Base-by-base conservation (phyloP, 2,797 vertebrate species). In the Lithobates pipiens region DNA sequence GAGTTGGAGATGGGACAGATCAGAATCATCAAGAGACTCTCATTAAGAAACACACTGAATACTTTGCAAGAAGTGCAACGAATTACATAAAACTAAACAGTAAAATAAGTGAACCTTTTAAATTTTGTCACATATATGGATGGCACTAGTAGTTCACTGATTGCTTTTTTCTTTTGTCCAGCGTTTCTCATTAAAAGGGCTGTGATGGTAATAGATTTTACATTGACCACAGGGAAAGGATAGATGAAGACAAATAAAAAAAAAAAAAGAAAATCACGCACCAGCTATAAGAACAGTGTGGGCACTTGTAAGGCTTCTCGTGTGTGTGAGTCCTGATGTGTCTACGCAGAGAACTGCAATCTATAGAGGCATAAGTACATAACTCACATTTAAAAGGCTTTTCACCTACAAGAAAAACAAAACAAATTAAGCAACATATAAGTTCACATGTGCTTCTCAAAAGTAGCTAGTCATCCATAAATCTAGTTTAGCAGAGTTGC, bases 331-430 rank as follows among this genome's bases (percentile, higher is more conserved):
- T 94, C 6, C 89, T 80, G 13, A 86, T 86, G 88, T 94, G 94
- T 76, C 89, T 36, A 4, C 90, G 89, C 69, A 95, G 89, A 70
- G 94, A 95, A 88, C 92, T 95, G 88, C 92, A 89, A 82, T 95
- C 95, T 2, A 94, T 93, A 9, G 93, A 96, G 0, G 93, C 90
- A 0, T 94, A 95, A 0, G 93, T 81, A 90, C 95, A 95, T 88
- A 92, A 29, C 13, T 90, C 68, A 78, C 92, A 94, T 80, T 90
- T 93, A 90, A 92, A 94, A 2, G 94, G 93, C 77, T 92, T 95
- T 90, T 96, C 87, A 11, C 95, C 96, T 95, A 89, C 0, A 46
- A 42, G 34, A 88, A 18, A 32, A 29, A 54, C 15, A 68, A 76
- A 63, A 57, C 8, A 7, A 8, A 61, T 54, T 54, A 54, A 18